Evolutionary conservation across 2,888 invertebrate species (phyloP).

Genomic region (Onchidella celtica): DNA sequence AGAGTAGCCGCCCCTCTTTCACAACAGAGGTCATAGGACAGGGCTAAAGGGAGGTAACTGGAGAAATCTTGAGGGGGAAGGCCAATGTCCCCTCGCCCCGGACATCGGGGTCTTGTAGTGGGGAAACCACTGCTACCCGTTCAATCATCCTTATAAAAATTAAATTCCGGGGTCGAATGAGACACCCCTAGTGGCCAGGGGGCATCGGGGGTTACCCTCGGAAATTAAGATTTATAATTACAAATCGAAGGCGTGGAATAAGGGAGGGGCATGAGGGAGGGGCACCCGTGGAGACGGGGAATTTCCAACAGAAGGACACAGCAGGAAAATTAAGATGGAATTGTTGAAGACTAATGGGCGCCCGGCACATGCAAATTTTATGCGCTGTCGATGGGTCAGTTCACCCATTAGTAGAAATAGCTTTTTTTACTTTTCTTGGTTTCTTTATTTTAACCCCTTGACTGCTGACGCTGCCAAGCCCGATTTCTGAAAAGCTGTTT

Average conservation of each 20-base stretch:
- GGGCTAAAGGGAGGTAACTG: conserved; percentile 30
- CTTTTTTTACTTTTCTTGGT: too few species aligned
- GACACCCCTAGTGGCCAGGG: neutral
- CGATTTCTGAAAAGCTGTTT: too few species aligned
- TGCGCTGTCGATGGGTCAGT: too few species aligned
- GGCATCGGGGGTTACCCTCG: neutral
- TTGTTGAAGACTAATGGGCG: too few species aligned
- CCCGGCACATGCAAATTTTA: too few species aligned
- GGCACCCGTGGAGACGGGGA: neutral
- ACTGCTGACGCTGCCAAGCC: too few species aligned
- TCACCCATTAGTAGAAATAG: too few species aligned
- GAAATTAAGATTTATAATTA: conserved; percentile 38
- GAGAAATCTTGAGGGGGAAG: conserved; percentile 17
- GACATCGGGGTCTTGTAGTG: too few species aligned
- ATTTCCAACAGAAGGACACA: too few species aligned
- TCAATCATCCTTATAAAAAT: conserved; percentile 36
- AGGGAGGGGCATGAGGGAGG: neutral
- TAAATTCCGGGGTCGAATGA: conserved; percentile 25
- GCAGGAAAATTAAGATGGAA: too few species aligned
- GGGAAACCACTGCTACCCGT: too few species aligned
- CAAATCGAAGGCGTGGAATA: neutral
- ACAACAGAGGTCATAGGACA: conserved; percentile 12
- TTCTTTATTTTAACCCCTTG: too few species aligned
- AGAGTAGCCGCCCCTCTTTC: neutral
- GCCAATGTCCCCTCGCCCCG: neutral